Conservation (phyloP, 1,140 invertebrate genomes). For the Mya arenaria region DNA sequence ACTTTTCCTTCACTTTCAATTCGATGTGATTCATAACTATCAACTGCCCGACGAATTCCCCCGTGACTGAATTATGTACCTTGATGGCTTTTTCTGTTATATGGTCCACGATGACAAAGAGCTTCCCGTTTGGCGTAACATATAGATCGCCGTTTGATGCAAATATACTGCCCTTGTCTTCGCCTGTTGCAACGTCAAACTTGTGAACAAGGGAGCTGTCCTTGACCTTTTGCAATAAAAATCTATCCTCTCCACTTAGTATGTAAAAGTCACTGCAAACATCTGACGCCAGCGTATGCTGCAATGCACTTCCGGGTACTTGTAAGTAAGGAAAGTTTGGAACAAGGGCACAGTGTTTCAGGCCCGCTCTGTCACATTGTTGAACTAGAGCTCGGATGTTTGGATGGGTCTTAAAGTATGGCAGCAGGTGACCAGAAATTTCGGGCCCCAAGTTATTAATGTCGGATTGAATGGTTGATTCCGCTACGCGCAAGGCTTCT, state of each 20-base stretch:
- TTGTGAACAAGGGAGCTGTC: constrained; percentile 67
- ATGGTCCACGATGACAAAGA: constrained; percentile 77
- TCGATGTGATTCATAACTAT: constrained; percentile 76
- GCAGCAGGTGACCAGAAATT: constrained; percentile 72
- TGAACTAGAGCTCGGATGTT: constrained; percentile 74
- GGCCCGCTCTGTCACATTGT: constrained; percentile 74
- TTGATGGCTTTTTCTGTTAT: constrained; percentile 77
- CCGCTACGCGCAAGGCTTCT: constrained; percentile 69
- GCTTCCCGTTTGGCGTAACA: constrained; percentile 72
- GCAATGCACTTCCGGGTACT: constrained; percentile 76
- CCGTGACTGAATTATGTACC: constrained; percentile 74
- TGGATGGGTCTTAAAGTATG: constrained; percentile 72
- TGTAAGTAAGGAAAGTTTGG: constrained; percentile 76
- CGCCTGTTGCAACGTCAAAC: constrained; percentile 74
- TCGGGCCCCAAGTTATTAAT: constrained; percentile 75
- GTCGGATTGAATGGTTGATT: constrained; percentile 68
- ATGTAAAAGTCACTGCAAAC: constrained; percentile 61
- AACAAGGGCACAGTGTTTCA: constrained; percentile 74
- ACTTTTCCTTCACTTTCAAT: constrained; percentile 72
- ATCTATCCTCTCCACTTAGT: constrained; percentile 64
- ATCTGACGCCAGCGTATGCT: constrained; percentile 68
- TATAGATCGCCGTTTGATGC: constrained; percentile 76
- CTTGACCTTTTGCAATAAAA: constrained; percentile 68
- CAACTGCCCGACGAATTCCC: constrained; percentile 75
- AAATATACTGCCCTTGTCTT: constrained; percentile 66